Evolutionary conservation across 2,113 vertebrate genomes (phyloP), one percentile per base, ranked within the genome.

Genomic region (Etheostoma spectabile): DNA sequence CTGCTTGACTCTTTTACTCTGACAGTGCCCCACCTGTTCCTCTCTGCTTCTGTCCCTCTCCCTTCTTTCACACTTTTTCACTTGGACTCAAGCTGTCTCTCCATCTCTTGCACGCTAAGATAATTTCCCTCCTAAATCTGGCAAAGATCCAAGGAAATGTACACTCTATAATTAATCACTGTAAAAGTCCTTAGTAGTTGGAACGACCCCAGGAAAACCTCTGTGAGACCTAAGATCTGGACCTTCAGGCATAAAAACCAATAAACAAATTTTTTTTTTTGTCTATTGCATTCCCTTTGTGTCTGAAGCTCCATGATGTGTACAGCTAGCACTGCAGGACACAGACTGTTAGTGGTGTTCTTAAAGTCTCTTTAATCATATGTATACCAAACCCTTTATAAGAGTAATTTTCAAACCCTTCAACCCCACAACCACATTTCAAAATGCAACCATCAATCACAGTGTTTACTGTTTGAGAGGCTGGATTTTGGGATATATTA

Each of bases 81-180:
- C 33, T 51, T 33, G 12, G 3, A 22, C 75, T 74, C 38, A 52
- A 68, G 68, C 71, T 65, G 38, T 67, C 62, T 70, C 65, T 59
- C 57, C 38, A 53, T 76, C 59, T 53, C 69, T 62, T 30, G n/a
- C 27, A 51, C 53, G 64, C 42, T n/a, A 30, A 30, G 13, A 77
- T 69, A 84, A 89, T 84, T 82, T 77, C 67, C 73, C 85, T 63
- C 48, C 38, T 77, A 22, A 77, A 84, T 74, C 74, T 93, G 84
- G 83, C 88, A 77, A 55, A 64, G 51, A 76, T 76, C 80, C 85
- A 89, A 71, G 57, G 69, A 69, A 89, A 92, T 65, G 66, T 30
- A 76, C 35, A 78, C 79, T 70, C 90, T 93, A 88, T 95, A 95
- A 95, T 96, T 95, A 96, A 95, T 90, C 90, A 91, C 76, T 89